phyloP scores from a whole-genome alignment of 2,113 vertebrate species.

The Toxotes jaculatrix region DNA sequence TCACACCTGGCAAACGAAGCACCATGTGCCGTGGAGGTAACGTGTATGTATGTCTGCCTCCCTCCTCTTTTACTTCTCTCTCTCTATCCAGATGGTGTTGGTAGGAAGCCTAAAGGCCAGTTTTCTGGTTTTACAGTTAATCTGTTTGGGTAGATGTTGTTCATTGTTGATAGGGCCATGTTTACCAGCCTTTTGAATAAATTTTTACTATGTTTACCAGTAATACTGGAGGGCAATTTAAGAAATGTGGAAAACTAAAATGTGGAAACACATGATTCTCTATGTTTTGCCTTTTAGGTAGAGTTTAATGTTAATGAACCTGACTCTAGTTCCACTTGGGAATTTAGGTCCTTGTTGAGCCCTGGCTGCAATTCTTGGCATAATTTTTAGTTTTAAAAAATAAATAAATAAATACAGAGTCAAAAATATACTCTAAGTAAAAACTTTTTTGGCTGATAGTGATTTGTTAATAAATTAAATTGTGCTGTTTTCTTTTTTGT shows the following conservation, averaged over 20 bases:
- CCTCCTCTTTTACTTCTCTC: background rate
- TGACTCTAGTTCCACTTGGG: background rate
- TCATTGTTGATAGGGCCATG: background rate
- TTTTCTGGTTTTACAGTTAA: background rate
- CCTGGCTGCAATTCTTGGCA: background rate
- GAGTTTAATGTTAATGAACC: background rate
- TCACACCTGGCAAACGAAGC: background rate
- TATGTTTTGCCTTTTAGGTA: background rate
- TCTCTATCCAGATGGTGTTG: background rate
- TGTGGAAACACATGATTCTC: background rate
- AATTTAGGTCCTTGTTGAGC: background rate
- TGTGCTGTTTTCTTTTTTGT: background rate
- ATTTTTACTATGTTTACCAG: background rate
- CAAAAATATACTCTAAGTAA: background rate
- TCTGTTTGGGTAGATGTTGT: background rate
- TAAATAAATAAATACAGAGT: too few species aligned
- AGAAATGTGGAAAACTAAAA: background rate
- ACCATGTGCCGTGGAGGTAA: background rate
- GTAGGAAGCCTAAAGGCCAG: background rate
- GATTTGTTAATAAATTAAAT: background rate
- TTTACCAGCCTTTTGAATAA: background rate
- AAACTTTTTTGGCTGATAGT: background rate
- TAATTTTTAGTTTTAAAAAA: background rate
- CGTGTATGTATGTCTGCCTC: background rate
- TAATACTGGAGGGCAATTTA: constrained; percentile 32